phyloP scores from a whole-genome alignment of 2,113 vertebrate genomes.

The Spizaetus ornatus region DNA sequence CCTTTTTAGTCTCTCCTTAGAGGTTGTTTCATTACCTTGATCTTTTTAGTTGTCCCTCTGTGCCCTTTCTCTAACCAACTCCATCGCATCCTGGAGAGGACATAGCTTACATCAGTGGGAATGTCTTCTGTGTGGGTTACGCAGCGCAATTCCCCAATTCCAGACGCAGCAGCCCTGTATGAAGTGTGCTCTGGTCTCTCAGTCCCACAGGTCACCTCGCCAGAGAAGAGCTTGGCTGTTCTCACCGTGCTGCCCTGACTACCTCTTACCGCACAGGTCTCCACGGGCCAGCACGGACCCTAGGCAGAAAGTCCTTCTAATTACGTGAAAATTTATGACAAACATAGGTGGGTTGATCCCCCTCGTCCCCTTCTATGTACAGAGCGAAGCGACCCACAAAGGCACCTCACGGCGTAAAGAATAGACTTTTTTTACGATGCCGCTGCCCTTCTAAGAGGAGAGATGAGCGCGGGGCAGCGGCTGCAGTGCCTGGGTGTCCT shows the following conservation, averaged over 20 bases:
- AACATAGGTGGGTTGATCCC: neutral
- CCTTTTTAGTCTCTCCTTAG: neutral
- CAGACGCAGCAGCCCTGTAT: fast-evolving
- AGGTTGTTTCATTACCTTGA: neutral
- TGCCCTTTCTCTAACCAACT: neutral
- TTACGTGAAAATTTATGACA: neutral
- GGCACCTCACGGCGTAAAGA: neutral
- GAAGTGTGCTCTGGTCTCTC: neutral
- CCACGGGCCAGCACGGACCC: neutral
- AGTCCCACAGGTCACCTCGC: neutral
- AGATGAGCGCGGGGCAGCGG: neutral
- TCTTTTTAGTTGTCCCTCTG: neutral
- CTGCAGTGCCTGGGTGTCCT: neutral
- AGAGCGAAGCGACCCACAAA: neutral
- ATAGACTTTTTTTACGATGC: neutral
- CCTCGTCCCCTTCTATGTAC: neutral
- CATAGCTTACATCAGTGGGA: neutral
- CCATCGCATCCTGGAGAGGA: neutral
- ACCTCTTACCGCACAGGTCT: neutral
- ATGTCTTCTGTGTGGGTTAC: fast-evolving
- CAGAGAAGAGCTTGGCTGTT: neutral
- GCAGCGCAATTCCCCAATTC: neutral
- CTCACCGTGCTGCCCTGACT: fast-evolving
- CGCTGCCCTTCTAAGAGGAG: neutral
- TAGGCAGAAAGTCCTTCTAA: neutral